Evolutionary conservation across 2,113 vertebrate species (phyloP).

Genomic region (Gobiocypris rarus): DNA sequence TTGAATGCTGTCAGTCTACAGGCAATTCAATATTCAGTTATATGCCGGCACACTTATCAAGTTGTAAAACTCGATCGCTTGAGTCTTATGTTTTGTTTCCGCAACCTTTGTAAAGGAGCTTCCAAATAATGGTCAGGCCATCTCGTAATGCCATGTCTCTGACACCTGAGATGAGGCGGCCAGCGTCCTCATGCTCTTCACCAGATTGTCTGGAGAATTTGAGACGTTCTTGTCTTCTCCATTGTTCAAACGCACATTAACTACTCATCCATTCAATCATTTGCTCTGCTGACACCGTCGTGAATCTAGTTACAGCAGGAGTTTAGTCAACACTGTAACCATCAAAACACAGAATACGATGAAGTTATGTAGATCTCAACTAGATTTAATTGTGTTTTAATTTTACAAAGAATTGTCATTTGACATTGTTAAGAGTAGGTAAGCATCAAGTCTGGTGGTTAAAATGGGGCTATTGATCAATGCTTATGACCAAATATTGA

Average conservation of each 20-base stretch:
- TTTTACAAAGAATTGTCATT: not conserved
- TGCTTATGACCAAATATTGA: not conserved
- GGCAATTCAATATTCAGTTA: not conserved
- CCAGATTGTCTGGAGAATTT: conserved; percentile 21
- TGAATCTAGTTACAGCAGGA: not conserved
- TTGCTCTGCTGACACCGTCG: not conserved
- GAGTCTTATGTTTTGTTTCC: not conserved
- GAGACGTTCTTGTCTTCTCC: conserved; percentile 13
- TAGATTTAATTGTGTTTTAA: not conserved
- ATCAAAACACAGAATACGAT: not conserved
- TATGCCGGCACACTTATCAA: not conserved
- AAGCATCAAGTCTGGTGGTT: not conserved
- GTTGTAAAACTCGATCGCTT: conserved; percentile 12
- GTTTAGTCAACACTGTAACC: not conserved
- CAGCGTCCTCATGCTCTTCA: conserved; percentile 1
- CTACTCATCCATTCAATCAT: not conserved
- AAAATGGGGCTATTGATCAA: not conserved
- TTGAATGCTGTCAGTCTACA: not conserved
- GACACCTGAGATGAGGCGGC: conserved; percentile 22
- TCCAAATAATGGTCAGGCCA: conserved; percentile 22
- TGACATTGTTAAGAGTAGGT: not conserved
- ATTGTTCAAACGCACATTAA: not conserved
- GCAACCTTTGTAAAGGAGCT: not conserved
- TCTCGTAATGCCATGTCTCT: conserved; percentile 8
- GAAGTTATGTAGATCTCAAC: not conserved